phyloP scores from a whole-genome alignment of 2,888 invertebrate species.

The Neoascia interrupta region DNA sequence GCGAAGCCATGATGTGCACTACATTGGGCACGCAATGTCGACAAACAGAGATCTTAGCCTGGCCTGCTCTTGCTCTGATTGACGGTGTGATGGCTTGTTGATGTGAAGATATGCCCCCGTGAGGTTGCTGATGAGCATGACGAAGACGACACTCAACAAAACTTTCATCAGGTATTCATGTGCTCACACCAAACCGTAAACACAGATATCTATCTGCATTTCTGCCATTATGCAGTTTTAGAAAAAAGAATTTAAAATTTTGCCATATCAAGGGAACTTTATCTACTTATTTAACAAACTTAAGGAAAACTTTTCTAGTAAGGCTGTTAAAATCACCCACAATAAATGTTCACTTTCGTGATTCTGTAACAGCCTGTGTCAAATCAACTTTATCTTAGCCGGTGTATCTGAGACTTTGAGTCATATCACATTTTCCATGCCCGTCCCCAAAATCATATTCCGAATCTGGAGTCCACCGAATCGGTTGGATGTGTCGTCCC shows the following conservation, averaged over 20 bases:
- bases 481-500: slow-evolving; percentile 20
- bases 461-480: slow-evolving; percentile 35
- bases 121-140: slow-evolving; percentile 48
- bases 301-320: no score
- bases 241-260: no score
- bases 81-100: slow-evolving; percentile 37
- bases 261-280: no score
- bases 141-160: slow-evolving; percentile 35
- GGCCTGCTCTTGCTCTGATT: slow-evolving; percentile 26
- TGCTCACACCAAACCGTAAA: no score
- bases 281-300: no score
- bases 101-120: slow-evolving; percentile 47
- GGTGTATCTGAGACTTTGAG: slow-evolving; percentile 56
- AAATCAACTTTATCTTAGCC: slow-evolving; percentile 53
- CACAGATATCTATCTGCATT: no score
- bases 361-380: slow-evolving; percentile 47
- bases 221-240: no score
- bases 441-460: slow-evolving; percentile 56
- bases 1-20: slow-evolving; percentile 37
- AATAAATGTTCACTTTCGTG: slow-evolving; percentile 21
- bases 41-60: slow-evolving; percentile 38
- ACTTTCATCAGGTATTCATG: slow-evolving; percentile 49
- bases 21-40: slow-evolving; percentile 43
- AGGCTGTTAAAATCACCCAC: no score
- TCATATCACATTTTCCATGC: slow-evolving; percentile 49